Base-by-base conservation (phyloP, 2,797 vertebrate genomes). In the Falco concolor region DNA sequence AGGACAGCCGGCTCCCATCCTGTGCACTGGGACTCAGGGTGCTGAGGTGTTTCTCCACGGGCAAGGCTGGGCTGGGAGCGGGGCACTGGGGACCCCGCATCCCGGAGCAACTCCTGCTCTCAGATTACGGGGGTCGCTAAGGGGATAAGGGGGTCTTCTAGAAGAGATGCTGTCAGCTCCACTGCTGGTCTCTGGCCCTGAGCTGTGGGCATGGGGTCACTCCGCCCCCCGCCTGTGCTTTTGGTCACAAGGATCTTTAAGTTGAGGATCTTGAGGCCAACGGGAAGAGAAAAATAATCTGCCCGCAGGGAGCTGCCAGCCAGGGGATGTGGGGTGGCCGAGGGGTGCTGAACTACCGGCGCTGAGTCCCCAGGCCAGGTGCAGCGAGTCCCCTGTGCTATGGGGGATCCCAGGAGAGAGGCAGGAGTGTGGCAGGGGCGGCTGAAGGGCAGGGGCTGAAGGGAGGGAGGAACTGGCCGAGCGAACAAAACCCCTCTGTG, bases 31-130 rank as follows among this genome's bases (percentile, higher is more conserved):
- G 44, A 52, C 17, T 21, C 0, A 7, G 45, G 36, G 11, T n/a
- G 42, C 36, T 53, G 82, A 64, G 59, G n/a, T 15, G 5, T n/a
- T 83, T 67, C 64, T 76, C 34, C 88, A 59, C 5, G 45, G 42
- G 36, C 45, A 42, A 22, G 23, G n/a, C 64, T 63, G 75, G 61
- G 70, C n/a, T 75, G 61, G 67, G 44, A 60, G 8, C 2, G 5
- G 28, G 34, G 34, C 47, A 70, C 11, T 25, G 3, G 75, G 28
- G 67, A 75, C 22, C 44, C 34, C 0, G 0, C 53, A 18, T 21
- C 21, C 42, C 0, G 1, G 56, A 30, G 59, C 0, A 0, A 27
- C 12, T 54, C 49, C 57, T 32, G 23, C 36, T 65, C 38, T 18
- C n/a, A 8, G 49, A 19, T 36, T 5, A 61, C 13, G 13, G 18